Base-by-base conservation (phyloP, 2,113 vertebrate species). In the Herpetotheres cachinnans region DNA sequence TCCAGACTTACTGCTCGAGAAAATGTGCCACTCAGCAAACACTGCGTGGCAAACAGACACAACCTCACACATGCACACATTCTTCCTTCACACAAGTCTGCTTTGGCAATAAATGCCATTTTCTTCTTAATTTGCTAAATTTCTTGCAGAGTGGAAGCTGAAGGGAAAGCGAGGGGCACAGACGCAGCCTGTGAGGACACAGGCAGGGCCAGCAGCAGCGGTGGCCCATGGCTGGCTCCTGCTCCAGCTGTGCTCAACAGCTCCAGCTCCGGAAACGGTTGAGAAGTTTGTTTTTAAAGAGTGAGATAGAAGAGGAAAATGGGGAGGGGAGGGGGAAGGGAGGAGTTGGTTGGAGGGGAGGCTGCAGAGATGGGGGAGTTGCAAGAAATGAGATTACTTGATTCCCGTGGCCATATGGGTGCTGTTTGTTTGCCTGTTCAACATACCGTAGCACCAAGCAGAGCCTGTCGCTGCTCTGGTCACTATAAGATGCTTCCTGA, bases 281-380 rank as follows among this genome's bases (percentile, higher is more conserved):
- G 65, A 65, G 84, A 54, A 63, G 76, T 76, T 95, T 85, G 89
- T 85, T 87, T 96, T 93, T 65, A 47, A 82, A 89, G 62, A 70
- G 46, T 6, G 21, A 40, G 16, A 82, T 2, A 82, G 61, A 74
- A 76, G 59, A 81, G 27, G 5, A 22, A 78, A 65, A 52, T 26
- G 29, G 13, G 44, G 63, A 78, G 17, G 10, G 34, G 21, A 79
- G 47, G 22, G 16, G 3, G 4, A 62, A 38, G 13, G 42, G 49
- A 56, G 46, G 40, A 70, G 34, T 1, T 58, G 18, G 2, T 34
- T 49, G n/a, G 32, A 59, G 16, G 7, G 1, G 36, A 92, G 38
- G 46, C 90, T 67, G 52, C 6, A 1, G 71, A 65, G 54, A 52
- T 46, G 38, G 16, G 16, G 38, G 65, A 82, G 34, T 26, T 52